Evolutionary conservation across 1,140 invertebrate species (phyloP).

Genomic region (Pseudomyrmex pallidus): DNA sequence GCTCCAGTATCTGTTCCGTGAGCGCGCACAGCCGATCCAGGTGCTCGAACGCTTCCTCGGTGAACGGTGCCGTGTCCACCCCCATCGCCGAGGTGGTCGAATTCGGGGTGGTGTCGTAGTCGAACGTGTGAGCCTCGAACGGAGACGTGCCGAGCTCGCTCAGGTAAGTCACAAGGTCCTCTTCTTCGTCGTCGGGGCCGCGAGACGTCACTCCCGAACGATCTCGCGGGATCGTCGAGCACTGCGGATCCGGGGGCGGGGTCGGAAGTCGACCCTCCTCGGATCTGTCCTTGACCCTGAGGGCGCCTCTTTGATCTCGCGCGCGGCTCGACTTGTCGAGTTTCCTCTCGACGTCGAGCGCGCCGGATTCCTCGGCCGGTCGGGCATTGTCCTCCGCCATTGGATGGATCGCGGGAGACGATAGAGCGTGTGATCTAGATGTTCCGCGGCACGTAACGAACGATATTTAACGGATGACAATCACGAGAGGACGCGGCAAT

Average conservation of each 20-base stretch:
- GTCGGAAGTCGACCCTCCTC: constrained; percentile 72
- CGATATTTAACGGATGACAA: constrained; percentile 22
- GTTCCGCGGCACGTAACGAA: background rate
- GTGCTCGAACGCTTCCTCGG: constrained; percentile 89
- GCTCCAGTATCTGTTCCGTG: constrained; percentile 90
- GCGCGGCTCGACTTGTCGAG: constrained; percentile 6
- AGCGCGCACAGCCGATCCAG: constrained; percentile 91
- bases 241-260: constrained; percentile 74
- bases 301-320: constrained; percentile 31
- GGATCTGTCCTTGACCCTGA: constrained; percentile 47
- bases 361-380: background rate
- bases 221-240: background rate
- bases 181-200: constrained; percentile 60
- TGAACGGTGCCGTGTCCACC: constrained; percentile 74
- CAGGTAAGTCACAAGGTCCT: constrained; percentile 65
- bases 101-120: constrained; percentile 62
- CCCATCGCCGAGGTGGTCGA: constrained; percentile 51
- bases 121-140: constrained; percentile 54
- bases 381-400: constrained; percentile 60
- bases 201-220: background rate
- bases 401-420: background rate
- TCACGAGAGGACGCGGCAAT: background rate
- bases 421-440: background rate
- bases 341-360: constrained; percentile 44
- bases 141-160: constrained; percentile 42